Evolutionary conservation across 2,888 invertebrate genomes (phyloP).

Genomic region (Stenurella melanura): DNA sequence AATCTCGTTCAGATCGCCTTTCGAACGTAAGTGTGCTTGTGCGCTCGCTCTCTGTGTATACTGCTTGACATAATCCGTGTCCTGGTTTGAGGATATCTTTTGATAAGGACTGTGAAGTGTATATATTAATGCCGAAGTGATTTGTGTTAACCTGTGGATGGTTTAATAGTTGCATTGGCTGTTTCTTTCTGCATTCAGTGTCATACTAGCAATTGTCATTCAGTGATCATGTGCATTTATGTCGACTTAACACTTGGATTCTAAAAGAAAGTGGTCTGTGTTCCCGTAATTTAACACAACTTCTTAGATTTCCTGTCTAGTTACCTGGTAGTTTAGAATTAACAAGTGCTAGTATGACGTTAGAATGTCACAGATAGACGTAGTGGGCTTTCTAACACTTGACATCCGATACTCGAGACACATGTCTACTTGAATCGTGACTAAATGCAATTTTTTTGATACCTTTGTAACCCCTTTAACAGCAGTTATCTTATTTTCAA

Average conservation of each 20-base stretch:
- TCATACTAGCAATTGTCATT: conserved; percentile 63
- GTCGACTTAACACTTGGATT: conserved; percentile 52
- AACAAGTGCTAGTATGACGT: conserved; percentile 60
- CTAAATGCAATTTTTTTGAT: no score
- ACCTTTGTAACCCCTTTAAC: no score
- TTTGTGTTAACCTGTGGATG: conserved; percentile 47
- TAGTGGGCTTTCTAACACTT: conserved; percentile 22
- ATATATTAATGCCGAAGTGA: conserved; percentile 45
- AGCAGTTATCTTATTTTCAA: background rate
- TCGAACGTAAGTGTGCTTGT: conserved; percentile 89
- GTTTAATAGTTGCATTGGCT: conserved; percentile 14
- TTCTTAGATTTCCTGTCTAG: conserved; percentile 18
- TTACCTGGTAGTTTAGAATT: conserved; percentile 39
- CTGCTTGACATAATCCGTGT: conserved; percentile 49
- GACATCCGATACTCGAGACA: conserved; percentile 15
- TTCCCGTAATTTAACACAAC: conserved; percentile 1
- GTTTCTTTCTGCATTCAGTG: conserved; percentile 52
- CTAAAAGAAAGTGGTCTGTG: conserved; percentile 59
- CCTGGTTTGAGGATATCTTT: conserved; percentile 43
- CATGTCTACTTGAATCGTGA: background rate
- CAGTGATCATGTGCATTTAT: conserved; percentile 50
- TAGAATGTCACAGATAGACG: conserved; percentile 45
- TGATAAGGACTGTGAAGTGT: conserved; percentile 52
- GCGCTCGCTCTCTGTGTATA: conserved; percentile 52
- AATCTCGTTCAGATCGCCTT: conserved; percentile 96